A percentile compares a stretch with the other conserved stretches of the same genome.
Evolutionary conservation across 2,888 invertebrate genomes (phyloP).

Genomic region (Oithona nana): DNA sequence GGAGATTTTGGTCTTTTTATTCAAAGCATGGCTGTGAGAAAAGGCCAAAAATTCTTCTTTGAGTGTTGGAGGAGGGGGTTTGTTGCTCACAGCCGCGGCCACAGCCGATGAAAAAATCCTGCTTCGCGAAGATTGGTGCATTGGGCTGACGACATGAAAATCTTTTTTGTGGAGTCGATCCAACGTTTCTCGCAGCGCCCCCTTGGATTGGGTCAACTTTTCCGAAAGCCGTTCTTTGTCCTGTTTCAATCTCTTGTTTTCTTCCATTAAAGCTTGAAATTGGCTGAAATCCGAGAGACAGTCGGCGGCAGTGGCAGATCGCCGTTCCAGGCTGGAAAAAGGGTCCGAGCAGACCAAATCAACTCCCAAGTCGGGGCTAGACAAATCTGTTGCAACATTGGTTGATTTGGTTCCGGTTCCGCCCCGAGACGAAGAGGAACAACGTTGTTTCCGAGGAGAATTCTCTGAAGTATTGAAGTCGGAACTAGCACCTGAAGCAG

Average conservation of each 20-base stretch:
- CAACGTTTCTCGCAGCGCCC: not conserved
- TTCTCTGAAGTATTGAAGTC: no score
- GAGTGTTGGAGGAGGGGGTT: not conserved
- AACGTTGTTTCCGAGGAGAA: no score
- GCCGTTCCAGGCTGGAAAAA: slow-evolving; percentile 11
- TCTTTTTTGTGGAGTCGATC: not conserved
- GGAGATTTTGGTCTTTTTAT: no score
- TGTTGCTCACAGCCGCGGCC: not conserved
- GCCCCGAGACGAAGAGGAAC: no score
- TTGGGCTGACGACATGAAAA: not conserved
- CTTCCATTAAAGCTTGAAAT: no score
- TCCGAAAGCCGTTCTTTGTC: slow-evolving; percentile 1
- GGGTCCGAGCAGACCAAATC: slow-evolving; percentile 14
- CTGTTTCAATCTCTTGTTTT: slow-evolving; percentile 5
- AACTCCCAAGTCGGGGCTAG: slow-evolving; percentile 8
- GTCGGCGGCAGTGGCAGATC: no score
- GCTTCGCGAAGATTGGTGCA: not conserved
- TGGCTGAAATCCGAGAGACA: no score
- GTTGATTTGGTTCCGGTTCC: not conserved
- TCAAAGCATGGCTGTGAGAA: not conserved
- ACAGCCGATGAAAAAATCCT: not conserved
- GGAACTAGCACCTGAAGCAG: no score
- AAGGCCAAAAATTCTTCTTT: not conserved
- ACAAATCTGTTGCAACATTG: not conserved
- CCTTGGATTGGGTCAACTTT: not conserved